phyloP scores from a whole-genome alignment of 2,797 vertebrate species.

The Pseudochirops corinnae region DNA sequence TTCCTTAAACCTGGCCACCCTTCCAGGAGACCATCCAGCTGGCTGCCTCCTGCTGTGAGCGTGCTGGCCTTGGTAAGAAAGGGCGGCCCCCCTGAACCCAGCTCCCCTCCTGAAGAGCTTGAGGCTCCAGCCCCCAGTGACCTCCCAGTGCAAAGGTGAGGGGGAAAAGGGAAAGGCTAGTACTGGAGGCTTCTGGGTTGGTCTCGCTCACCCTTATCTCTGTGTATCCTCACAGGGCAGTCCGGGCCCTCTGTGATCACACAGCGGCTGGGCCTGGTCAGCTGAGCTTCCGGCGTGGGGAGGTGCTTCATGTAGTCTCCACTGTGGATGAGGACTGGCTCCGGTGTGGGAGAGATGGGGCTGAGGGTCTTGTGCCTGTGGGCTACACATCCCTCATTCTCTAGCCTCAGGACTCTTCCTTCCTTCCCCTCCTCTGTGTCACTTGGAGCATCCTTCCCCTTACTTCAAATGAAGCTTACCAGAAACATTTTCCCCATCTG shows the following conservation, averaged over 20 bases:
- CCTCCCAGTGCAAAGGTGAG: conserved; percentile 75
- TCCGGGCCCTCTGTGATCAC: conserved; percentile 94
- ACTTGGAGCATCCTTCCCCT: conserved; percentile 56
- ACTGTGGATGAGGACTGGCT: conserved; percentile 97
- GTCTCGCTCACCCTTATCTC: background rate
- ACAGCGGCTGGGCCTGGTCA: conserved; percentile 85
- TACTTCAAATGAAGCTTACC: conserved; percentile 73
- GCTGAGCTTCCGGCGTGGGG: conserved; percentile 94
- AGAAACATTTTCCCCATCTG: conserved; percentile 41
- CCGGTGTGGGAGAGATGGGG: conserved; percentile 91
- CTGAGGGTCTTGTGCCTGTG: conserved; percentile 94
- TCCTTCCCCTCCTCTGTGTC: background rate
- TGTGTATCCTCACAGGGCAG: conserved; percentile 84
- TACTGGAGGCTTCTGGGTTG: background rate
- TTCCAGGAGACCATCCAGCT: conserved; percentile 93
- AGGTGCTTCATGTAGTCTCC: conserved; percentile 91
- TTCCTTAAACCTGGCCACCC: conserved; percentile 16
- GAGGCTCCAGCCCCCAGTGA: rapidly evolving
- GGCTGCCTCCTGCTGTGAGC: conserved; percentile 90
- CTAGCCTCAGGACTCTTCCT: conserved; percentile 82
- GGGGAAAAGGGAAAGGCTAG: background rate
- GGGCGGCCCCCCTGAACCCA: background rate
- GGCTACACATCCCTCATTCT: conserved; percentile 96
- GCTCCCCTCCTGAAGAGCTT: background rate
- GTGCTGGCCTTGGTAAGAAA: conserved; percentile 82